Evolutionary conservation across 2,888 invertebrate species (phyloP).

Genomic region (Apotomis turbidana): DNA sequence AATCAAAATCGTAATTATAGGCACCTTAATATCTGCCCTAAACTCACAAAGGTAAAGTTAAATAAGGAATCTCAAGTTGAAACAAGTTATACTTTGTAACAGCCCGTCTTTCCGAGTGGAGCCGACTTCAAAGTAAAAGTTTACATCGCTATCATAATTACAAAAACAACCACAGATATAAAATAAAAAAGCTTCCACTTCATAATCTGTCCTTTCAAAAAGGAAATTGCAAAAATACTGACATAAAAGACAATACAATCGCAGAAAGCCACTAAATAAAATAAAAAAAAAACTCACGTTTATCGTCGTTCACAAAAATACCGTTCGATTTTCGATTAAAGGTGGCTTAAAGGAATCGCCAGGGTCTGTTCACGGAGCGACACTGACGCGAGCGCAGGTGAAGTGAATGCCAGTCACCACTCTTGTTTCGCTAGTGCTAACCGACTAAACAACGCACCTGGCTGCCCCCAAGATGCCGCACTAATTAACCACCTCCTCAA

Average conservation of each 20-base stretch:
- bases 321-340: conserved; percentile 35
- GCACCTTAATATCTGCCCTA: conserved; percentile 12
- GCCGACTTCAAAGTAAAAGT: conserved; percentile 35
- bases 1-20: conserved; percentile 15
- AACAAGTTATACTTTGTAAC: conserved; percentile 17
- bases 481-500: conserved; percentile 58
- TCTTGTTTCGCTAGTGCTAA: conserved; percentile 68
- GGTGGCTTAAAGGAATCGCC: conserved; percentile 32
- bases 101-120: conserved; percentile 11
- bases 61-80: conserved; percentile 22
- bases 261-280: conserved; percentile 30
- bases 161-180: background rate
- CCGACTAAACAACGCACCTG: conserved; percentile 61
- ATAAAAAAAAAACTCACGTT: conserved; percentile 35
- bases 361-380: conserved; percentile 54
- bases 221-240: background rate
- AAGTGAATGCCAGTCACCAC: conserved; percentile 77
- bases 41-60: conserved; percentile 21
- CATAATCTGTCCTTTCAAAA: background rate
- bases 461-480: conserved; percentile 52
- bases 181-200: background rate
- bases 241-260: conserved; percentile 23
- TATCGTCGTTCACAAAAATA: conserved; percentile 24
- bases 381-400: conserved; percentile 78
- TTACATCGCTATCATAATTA: conserved; percentile 16